Conservation (phyloP, 1,140 invertebrate genomes). For the Mylabris phalerata region DNA sequence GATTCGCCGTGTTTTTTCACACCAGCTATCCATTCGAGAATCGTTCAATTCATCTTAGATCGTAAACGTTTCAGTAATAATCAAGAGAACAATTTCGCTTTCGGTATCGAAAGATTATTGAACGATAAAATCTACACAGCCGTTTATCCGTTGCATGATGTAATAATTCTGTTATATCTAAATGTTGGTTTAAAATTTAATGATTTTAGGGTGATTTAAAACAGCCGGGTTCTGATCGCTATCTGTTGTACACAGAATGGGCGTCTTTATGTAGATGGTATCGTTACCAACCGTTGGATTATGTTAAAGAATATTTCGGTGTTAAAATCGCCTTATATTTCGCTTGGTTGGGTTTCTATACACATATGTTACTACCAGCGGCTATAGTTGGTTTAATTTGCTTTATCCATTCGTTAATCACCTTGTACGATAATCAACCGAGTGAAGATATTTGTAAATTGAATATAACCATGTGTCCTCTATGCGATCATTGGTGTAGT, state of each 20-base stretch:
- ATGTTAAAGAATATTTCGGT: constrained; percentile 87
- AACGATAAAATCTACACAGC: constrained; percentile 70
- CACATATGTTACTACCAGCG: constrained; percentile 83
- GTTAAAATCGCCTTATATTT: constrained; percentile 92
- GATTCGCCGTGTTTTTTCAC: constrained; percentile 77
- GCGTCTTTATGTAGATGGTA: constrained; percentile 71
- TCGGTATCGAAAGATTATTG: constrained; percentile 79
- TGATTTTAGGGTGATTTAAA: constrained; percentile 62
- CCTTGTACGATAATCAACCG: constrained; percentile 62
- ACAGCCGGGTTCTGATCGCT: constrained; percentile 60
- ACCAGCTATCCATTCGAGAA: constrained; percentile 73
- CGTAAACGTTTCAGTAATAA: constrained; percentile 71
- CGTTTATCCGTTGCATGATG: constrained; percentile 88
- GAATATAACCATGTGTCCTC: constrained; percentile 69
- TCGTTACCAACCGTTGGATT: constrained; percentile 82
- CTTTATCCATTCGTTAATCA: constrained; percentile 73
- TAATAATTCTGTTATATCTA: constrained; percentile 42
- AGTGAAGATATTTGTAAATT: constrained; percentile 79
- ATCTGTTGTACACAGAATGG: constrained; percentile 80
- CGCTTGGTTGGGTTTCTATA: constrained; percentile 96
- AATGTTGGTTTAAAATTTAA: constrained; percentile 4
- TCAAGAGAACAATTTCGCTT: constrained; percentile 60
- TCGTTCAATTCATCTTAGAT: constrained; percentile 88
- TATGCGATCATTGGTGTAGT: constrained; percentile 77
- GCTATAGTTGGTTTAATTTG: constrained; percentile 75